Percentiles rank a stretch among this genome's conserved stretches.
Conservation (phyloP, 1,140 invertebrate species). For the Pygmarrhopalites habei region DNA sequence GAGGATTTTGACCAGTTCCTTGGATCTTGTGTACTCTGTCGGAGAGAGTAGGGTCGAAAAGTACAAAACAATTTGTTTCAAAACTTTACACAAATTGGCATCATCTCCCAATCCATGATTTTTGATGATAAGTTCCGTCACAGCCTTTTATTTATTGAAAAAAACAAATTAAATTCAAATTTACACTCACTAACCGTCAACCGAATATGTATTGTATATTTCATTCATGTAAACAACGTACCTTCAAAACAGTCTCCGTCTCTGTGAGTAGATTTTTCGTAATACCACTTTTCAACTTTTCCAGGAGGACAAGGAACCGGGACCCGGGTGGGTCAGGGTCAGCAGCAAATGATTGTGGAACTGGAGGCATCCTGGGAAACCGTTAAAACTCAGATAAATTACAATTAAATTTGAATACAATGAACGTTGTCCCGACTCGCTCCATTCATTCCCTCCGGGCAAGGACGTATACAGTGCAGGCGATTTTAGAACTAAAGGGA, state of each 20-base stretch:
- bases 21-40: background rate
- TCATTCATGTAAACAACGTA: too few relatives aligned
- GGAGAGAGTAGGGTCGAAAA: background rate
- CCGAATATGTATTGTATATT: too few relatives aligned
- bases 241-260: background rate
- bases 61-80: background rate
- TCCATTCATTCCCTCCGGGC: too few relatives aligned
- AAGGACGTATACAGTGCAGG: too few relatives aligned
- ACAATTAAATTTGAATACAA: too few relatives aligned
- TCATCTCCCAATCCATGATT: conserved; percentile 1
- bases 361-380: background rate
- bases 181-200: too few relatives aligned
- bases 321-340: background rate
- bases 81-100: background rate
- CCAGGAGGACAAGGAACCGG: background rate
- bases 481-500: too few relatives aligned
- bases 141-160: too few relatives aligned
- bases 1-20: background rate
- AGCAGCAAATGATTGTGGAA: too few relatives aligned
- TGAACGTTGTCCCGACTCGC: too few relatives aligned
- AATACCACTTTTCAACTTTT: background rate
- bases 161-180: too few relatives aligned
- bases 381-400: background rate
- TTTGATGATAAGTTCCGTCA: background rate
- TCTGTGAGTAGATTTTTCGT: background rate